Base-by-base conservation (phyloP, 2,113 vertebrate genomes). In the Nesospiza acunhae region DNA sequence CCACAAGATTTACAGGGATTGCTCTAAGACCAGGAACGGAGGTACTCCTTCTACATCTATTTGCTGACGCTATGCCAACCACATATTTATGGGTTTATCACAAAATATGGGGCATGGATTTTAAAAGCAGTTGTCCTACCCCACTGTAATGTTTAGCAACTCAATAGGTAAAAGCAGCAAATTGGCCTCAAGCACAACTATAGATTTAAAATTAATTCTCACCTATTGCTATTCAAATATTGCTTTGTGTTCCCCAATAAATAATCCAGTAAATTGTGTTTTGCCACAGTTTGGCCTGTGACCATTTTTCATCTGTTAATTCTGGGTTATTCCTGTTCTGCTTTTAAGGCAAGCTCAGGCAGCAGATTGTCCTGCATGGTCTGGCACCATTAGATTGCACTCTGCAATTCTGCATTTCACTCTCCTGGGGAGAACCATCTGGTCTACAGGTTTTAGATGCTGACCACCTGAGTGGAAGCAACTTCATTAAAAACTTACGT, bases 401-500 rank as follows among this genome's bases (percentile, higher is more conserved):
- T 87, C 31, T 24, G 30, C 66, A 88, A 24, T 70, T 90, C 80
- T 35, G 35, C 59, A 58, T 53, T 80, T 95, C 91, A 94, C 80
- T 91, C 81, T 91, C 93, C 62, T 42, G 74, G 49, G 87, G 50
- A 68, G 63, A 62, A 46, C 60, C 59, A 96, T 84, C 91, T 75
- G 87, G 73, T 87, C 74, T 50, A 84, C 83, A 83, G 87, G 33
- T 89, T 94, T 93, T 77, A 77, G 35, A 70, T 67, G 79, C 59
- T 93, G 86, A 72, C 92, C 74, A 52, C 63, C 77, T 90, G 74
- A n/a, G 84, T 58, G 50, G 59, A 96, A 89, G 56, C 52, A 87
- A 93, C 89, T 94, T 97, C 82, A 91, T 64, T 88, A 91, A 94
- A 94, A 74, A 81, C 49, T 24, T 18, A 30, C 12, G 19, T 10